Conservation (phyloP, 2,797 vertebrate species). For the Urocyon cinereoargenteus region DNA sequence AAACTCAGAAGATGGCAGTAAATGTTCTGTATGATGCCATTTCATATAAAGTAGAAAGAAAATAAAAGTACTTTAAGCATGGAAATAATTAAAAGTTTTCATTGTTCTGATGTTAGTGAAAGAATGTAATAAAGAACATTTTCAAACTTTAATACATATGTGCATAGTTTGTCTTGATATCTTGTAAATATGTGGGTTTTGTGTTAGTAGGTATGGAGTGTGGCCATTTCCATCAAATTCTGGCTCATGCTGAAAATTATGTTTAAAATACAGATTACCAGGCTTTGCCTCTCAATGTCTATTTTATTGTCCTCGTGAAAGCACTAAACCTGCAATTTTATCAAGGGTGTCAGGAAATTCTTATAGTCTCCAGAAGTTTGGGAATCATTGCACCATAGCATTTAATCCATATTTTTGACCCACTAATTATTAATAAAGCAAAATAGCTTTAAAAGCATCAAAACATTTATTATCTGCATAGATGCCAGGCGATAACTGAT, state of each 20-base stretch:
- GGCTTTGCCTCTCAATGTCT: background rate
- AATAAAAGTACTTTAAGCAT: background rate
- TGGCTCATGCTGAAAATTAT: background rate
- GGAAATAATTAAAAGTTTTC: background rate
- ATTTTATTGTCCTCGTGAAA: background rate
- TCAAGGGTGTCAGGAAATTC: background rate
- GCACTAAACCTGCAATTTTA: background rate
- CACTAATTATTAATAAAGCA: constrained; percentile 2
- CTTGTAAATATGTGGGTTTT: background rate
- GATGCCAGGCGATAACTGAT: background rate
- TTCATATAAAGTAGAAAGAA: background rate
- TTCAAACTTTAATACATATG: background rate
- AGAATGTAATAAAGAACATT: background rate
- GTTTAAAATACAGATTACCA: background rate
- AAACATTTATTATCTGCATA: background rate
- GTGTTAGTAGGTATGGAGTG: background rate
- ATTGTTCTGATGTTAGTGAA: background rate
- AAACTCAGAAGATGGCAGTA: background rate
- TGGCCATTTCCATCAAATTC: background rate
- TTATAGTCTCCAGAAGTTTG: background rate
- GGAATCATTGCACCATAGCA: background rate
- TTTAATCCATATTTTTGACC: background rate
- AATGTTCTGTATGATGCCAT: background rate
- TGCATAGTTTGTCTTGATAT: background rate
- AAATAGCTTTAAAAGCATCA: background rate